Conservation (phyloP, 2,888 invertebrate species). For the Phoenoteleia sp. region DNA sequence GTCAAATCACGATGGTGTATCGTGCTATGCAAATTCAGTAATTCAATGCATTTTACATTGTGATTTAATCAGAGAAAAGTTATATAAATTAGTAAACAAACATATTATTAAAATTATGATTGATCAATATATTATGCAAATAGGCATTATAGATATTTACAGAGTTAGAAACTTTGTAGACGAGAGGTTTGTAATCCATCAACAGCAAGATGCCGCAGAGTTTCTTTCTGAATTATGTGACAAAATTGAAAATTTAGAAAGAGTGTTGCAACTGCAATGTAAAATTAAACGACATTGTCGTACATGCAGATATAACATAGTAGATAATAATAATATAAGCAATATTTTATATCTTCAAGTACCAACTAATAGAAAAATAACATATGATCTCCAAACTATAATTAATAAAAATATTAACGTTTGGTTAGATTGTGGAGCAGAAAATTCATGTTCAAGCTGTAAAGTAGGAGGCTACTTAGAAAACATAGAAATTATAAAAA, state of each 20-base stretch:
- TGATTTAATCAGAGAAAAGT: background rate
- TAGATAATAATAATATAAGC: background rate
- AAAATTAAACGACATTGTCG: slow-evolving; percentile 3
- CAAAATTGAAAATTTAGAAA: background rate
- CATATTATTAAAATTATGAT: slow-evolving; percentile 2
- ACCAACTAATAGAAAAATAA: slow-evolving; percentile 3
- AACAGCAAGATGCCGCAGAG: slow-evolving; percentile 29
- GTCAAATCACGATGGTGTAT: slow-evolving; percentile 11
- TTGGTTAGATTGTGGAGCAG: background rate
- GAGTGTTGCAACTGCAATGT: slow-evolving; percentile 3
- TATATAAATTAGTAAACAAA: slow-evolving; percentile 4
- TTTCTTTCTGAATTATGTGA: background rate
- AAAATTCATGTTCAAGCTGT: slow-evolving; percentile 9
- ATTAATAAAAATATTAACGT: slow-evolving; percentile 3
- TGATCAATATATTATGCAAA: background rate
- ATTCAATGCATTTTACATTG: slow-evolving; percentile 21
- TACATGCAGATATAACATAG: slow-evolving; percentile 2
- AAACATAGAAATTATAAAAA: background rate
- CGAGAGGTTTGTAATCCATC: background rate
- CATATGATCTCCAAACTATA: slow-evolving; percentile 8
- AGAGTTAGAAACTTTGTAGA: slow-evolving; percentile 1
- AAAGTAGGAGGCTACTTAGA: background rate
- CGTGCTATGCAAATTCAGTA: slow-evolving; percentile 37
- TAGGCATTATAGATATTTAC: background rate
- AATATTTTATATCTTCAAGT: background rate